Percentiles rank a stretch among this genome's conserved stretches.
Evolutionary conservation across 2,797 vertebrate species (phyloP).

Genomic region (Oreochromis grahami): DNA sequence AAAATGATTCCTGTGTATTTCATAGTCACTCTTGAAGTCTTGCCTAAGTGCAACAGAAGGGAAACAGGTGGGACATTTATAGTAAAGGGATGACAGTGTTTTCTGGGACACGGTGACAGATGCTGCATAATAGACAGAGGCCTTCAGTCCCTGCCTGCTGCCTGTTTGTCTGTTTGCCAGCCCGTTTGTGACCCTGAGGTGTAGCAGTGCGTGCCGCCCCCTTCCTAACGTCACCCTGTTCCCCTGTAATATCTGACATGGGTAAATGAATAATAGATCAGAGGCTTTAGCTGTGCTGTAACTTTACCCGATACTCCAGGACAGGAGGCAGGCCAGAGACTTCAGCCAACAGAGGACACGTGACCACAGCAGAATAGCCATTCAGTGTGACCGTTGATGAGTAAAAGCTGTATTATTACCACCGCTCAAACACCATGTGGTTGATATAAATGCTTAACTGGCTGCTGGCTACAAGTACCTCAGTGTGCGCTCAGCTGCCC

Average conservation of each 20-base stretch:
- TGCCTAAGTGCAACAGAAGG: neutral
- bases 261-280: constrained; percentile 68
- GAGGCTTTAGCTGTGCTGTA: constrained; percentile 53
- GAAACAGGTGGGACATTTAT: neutral
- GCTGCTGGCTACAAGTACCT: constrained; percentile 2
- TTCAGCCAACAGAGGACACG: constrained; percentile 27
- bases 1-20: neutral
- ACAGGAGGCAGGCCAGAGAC: constrained; percentile 48
- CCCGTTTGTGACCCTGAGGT: constrained; percentile 32
- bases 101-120: neutral
- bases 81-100: neutral
- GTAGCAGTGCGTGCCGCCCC: constrained; percentile 2
- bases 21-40: neutral
- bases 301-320: constrained; percentile 45
- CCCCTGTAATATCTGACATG: constrained; percentile 64
- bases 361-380: constrained; percentile 44
- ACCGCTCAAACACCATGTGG: constrained; percentile 34
- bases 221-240: constrained; percentile 11
- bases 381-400: constrained; percentile 49
- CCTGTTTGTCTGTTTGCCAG: neutral
- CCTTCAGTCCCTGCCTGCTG: neutral
- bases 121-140: neutral
- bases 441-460: constrained; percentile 15
- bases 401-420: constrained; percentile 33
- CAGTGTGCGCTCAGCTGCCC: constrained; percentile 45